Base-by-base conservation (phyloP, 2,797 vertebrate species). In the Sciurus vulgaris region DNA sequence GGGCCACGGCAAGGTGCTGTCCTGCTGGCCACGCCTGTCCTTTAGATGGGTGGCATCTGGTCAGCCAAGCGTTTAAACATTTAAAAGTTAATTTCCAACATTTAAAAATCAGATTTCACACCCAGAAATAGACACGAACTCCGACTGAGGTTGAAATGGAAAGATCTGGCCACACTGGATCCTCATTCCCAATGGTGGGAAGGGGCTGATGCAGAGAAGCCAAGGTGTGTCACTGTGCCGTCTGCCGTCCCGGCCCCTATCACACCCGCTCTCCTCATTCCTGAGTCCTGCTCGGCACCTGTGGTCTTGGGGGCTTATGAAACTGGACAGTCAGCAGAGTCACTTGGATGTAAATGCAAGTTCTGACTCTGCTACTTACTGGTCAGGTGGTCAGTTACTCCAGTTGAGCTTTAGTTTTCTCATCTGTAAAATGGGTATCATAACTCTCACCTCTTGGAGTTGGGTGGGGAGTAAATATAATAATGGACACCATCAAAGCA, bases 141-240 rank as follows among this genome's bases (percentile, higher is more conserved):
- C 28, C 88, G 82, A 59, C 26, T 95, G 51, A 24, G 70, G 22
- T 28, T 70, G 78, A 61, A 51, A 56, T 18, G 30, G 81, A 73
- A 90, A 67, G 41, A 67, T n/a, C 67, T n/a, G 59, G 70, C 18
- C 4, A 38, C 0, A 1, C 0, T 3, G 8, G 38, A 8, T 54
- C 6, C 13, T 3, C 5, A 1, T 5, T 54, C 51, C 51, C 30
- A 56, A 24, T 7, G 24, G 41, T 15, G 24, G 61, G 77, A 24
- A 5, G 2, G 7, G 22, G 38, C 86, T 33, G 35, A 22, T 17
- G n/a, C 35, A 2, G 65, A 74, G 10, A n/a, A 56, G 63, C 33
- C 10, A 22, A 28, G 35, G 2, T 0, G 0, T 0, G 18, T 24
- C 14, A 15, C 59, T 72, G 17, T 0, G 30, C 18, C 41, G 38